Percentiles rank a stretch among this genome's conserved stretches.
Conservation (phyloP, 2,888 invertebrate genomes). For the Plebejus anna region DNA sequence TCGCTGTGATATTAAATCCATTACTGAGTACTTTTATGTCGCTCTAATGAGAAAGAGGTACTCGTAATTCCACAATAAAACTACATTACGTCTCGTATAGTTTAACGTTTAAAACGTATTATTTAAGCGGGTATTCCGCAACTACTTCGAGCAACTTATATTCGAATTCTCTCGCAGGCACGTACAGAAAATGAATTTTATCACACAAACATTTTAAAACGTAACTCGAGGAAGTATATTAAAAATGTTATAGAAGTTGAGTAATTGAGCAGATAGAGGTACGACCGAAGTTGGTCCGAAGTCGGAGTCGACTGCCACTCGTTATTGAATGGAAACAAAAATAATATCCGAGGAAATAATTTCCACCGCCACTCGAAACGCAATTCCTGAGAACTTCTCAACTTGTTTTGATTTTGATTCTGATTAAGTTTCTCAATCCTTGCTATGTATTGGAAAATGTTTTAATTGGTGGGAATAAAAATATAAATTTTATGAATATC, state of each 20-base stretch:
- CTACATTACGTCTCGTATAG: neutral
- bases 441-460: neutral
- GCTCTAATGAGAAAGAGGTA: neutral
- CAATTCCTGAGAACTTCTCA: neutral
- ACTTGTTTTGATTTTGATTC: slow-evolving; percentile 1
- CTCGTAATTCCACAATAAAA: neutral
- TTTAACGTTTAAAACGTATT: neutral
- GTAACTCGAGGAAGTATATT: slow-evolving; percentile 21
- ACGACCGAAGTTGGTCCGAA: neutral
- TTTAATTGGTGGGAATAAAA: neutral
- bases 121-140: neutral
- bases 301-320: slow-evolving; percentile 9
- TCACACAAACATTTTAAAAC: slow-evolving; percentile 8
- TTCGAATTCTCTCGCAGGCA: neutral
- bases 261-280: slow-evolving; percentile 22
- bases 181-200: slow-evolving; percentile 2
- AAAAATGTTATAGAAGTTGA: slow-evolving; percentile 20
- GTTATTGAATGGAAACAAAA: slow-evolving; percentile 27
- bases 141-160: neutral
- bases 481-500: no score
- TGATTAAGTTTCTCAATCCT: neutral
- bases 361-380: neutral
- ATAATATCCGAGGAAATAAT: slow-evolving; percentile 16
- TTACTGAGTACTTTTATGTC: neutral
- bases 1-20: neutral